Conservation (phyloP, 2,113 vertebrate genomes). For the Erpornis zantholeuca region DNA sequence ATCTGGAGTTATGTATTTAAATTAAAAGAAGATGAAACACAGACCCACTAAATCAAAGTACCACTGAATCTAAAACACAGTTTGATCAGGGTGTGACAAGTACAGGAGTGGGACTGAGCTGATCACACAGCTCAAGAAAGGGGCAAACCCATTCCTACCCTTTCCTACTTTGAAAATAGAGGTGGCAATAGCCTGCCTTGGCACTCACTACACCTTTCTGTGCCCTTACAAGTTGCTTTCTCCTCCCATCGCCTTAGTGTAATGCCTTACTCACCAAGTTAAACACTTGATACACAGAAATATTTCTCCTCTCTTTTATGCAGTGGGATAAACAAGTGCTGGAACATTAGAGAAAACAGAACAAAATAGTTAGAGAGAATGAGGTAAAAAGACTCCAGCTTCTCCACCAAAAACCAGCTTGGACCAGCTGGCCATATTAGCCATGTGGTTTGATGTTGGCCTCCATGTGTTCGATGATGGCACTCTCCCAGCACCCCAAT, state of each 20-base stretch:
- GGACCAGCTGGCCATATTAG: neutral
- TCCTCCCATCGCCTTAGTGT: neutral
- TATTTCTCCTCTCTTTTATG: neutral
- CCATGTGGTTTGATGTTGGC: neutral
- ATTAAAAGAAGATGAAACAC: neutral
- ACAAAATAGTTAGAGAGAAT: neutral
- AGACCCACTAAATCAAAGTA: neutral
- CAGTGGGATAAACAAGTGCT: neutral
- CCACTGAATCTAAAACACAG: neutral
- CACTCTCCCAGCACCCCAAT: neutral
- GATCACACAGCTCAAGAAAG: neutral
- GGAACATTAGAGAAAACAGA: neutral
- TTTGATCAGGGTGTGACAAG: neutral
- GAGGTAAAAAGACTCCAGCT: neutral
- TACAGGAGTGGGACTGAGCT: neutral
- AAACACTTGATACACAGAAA: neutral
- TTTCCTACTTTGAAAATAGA: neutral
- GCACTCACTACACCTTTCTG: neutral
- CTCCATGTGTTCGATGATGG: too few species aligned
- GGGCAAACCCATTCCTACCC: neutral
- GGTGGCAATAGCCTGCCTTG: neutral
- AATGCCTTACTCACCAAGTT: neutral
- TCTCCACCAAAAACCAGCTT: neutral
- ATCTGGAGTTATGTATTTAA: neutral
- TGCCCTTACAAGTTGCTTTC: neutral